Conservation (phyloP, 35 echinoderm and acorn worm genomes). For the Strongylocentrotus purpuratus region DNA sequence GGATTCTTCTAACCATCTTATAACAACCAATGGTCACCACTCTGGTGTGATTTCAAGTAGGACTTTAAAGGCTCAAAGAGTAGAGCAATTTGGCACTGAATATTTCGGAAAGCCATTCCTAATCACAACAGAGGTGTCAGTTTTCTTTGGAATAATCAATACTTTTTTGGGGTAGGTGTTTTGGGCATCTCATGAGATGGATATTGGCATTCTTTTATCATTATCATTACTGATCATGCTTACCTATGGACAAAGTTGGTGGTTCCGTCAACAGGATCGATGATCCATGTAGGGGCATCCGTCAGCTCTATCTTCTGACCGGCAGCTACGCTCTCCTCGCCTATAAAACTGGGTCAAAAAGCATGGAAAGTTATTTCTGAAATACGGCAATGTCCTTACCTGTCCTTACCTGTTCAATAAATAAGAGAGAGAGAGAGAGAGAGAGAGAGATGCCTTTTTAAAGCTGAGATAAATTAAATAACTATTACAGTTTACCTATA, state of each 20-base stretch:
- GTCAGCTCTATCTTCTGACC: constrained; percentile 77
- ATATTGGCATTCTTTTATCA: too few species aligned
- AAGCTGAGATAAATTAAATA: neutral
- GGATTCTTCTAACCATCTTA: too few species aligned
- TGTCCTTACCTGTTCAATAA: neutral
- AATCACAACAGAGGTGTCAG: too few species aligned
- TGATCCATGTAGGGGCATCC: constrained; percentile 92
- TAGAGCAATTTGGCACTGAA: too few species aligned
- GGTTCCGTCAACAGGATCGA: constrained; percentile 97
- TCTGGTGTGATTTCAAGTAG: too few species aligned
- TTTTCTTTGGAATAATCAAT: too few species aligned
- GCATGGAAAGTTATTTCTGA: neutral
- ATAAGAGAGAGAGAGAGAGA: too few species aligned
- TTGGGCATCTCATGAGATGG: too few species aligned
- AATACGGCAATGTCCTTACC: neutral
- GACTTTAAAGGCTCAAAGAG: too few species aligned
- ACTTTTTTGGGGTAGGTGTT: too few species aligned
- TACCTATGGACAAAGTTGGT: constrained; percentile 99
- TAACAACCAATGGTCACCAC: too few species aligned
- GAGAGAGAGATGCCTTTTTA: neutral
- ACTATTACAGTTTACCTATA: neutral
- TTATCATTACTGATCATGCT: neutral
- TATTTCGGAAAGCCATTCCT: too few species aligned
- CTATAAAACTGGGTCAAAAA: constrained; percentile 76
- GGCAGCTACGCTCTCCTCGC: constrained; percentile 77